Percentiles rank a stretch among this genome's conserved stretches.
Evolutionary conservation across 2,113 vertebrate species (phyloP).

Genomic region (Dicaeum eximium): DNA sequence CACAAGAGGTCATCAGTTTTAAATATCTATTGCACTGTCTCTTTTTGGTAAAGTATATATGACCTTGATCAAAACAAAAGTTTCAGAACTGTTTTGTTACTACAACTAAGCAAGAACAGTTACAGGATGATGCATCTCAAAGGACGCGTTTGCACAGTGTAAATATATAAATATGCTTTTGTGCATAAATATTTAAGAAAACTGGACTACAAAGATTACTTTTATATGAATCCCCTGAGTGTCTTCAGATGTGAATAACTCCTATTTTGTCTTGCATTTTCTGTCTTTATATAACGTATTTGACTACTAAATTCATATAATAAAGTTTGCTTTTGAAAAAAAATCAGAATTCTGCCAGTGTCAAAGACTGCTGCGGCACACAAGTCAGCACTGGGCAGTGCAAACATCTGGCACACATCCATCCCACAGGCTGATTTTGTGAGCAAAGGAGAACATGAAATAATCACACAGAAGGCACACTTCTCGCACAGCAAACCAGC

Average conservation of each 20-base stretch:
- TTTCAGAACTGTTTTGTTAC: not conserved
- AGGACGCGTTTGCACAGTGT: constrained; percentile 33
- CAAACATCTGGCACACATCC: not conserved
- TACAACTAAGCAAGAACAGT: not conserved
- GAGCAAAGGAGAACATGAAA: not conserved
- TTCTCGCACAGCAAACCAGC: not conserved
- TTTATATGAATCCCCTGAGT: constrained; percentile 52
- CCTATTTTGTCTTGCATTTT: constrained; percentile 22
- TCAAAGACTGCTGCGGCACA: not conserved
- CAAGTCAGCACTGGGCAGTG: not conserved
- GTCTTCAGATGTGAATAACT: constrained; percentile 56
- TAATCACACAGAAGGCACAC: not conserved
- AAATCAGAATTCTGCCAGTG: not conserved
- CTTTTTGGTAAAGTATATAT: not conserved
- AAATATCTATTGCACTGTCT: not conserved
- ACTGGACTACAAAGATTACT: constrained; percentile 65
- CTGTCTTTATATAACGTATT: constrained; percentile 59
- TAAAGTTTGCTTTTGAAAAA: constrained; percentile 64
- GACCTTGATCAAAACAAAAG: not conserved
- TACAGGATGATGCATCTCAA: not conserved
- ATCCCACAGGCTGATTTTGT: not conserved
- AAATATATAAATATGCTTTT: constrained; percentile 66
- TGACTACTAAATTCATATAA: constrained; percentile 55
- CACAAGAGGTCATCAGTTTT: not conserved
- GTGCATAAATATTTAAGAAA: constrained; percentile 73